Conservation (phyloP, 2,797 vertebrate genomes). For the Alfaro cultratus region DNA sequence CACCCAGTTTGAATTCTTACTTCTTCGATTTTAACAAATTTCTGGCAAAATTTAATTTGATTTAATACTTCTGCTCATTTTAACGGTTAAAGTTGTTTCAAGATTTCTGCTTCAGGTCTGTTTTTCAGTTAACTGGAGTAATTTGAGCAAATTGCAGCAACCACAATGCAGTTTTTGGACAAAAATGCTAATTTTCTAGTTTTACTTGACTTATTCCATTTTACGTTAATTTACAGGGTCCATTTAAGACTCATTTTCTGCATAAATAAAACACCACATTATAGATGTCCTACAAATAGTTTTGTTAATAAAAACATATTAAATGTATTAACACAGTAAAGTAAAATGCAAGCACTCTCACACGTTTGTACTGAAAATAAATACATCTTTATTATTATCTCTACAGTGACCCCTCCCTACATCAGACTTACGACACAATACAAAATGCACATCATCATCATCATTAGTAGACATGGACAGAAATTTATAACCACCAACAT, state of each 20-base stretch:
- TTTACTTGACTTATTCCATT: not conserved
- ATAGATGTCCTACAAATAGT: not conserved
- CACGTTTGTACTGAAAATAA: constrained; percentile 91
- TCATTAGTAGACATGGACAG: constrained; percentile 57
- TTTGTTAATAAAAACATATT: not conserved
- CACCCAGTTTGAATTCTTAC: not conserved
- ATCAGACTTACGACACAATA: constrained; percentile 74
- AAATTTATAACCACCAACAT: constrained; percentile 58
- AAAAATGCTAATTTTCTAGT: not conserved
- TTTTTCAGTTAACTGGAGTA: not conserved
- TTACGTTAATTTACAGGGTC: not conserved
- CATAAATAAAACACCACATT: not conserved
- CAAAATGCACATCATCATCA: constrained; percentile 62
- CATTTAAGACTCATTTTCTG: not conserved
- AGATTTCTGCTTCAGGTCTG: not conserved
- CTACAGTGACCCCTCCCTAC: constrained; percentile 84
- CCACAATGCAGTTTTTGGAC: not conserved
- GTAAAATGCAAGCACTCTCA: constrained; percentile 21
- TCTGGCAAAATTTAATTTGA: not conserved
- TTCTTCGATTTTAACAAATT: not conserved
- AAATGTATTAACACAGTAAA: not conserved
- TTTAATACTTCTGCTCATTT: not conserved
- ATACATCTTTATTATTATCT: constrained; percentile 96
- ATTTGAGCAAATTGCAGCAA: not conserved
- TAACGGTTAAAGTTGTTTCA: not conserved